phyloP scores from a whole-genome alignment of 2,113 vertebrate genomes.

The Nansenia antarctica region DNA sequence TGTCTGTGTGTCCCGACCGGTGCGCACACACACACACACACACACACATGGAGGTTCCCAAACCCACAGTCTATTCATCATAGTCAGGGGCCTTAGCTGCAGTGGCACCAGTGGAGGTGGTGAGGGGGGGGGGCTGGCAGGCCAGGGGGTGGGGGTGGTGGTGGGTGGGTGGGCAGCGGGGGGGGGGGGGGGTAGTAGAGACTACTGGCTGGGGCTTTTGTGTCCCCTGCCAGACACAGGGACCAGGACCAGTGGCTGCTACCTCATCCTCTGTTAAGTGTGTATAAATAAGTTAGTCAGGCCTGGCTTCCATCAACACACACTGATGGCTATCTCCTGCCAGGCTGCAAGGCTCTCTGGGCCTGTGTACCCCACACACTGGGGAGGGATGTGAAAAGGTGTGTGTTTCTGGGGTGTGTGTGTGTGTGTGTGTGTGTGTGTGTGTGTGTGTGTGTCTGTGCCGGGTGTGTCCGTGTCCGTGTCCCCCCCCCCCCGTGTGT shows the following conservation, averaged over 20 bases:
- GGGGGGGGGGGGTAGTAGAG: background rate
- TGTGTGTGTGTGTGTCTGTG: background rate
- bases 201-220: constrained; percentile 10
- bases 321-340: constrained; percentile 24
- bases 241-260: constrained; percentile 43
- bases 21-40: constrained; percentile 34
- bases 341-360: background rate
- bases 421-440: constrained; percentile 5
- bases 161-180: too few species aligned
- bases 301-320: constrained; percentile 53
- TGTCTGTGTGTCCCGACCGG: background rate
- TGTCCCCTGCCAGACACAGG: constrained; percentile 42
- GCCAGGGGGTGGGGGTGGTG: too few species aligned
- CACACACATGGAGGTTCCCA: constrained; percentile 65
- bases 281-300: constrained; percentile 33
- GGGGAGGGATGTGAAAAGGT: background rate
- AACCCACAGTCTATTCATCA: constrained; percentile 80
- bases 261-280: constrained; percentile 36
- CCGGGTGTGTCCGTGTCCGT: too few species aligned
- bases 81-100: constrained; percentile 62
- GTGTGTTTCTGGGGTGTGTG: too few species aligned
- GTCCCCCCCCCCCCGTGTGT: too few species aligned
- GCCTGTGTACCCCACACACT: too few species aligned
- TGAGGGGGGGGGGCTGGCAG: background rate
- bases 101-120: constrained; percentile 52